Evolutionary conservation across 2,888 invertebrate species (phyloP), one percentile per base, ranked within the genome.

Genomic region (Notocelia uddmanniana): DNA sequence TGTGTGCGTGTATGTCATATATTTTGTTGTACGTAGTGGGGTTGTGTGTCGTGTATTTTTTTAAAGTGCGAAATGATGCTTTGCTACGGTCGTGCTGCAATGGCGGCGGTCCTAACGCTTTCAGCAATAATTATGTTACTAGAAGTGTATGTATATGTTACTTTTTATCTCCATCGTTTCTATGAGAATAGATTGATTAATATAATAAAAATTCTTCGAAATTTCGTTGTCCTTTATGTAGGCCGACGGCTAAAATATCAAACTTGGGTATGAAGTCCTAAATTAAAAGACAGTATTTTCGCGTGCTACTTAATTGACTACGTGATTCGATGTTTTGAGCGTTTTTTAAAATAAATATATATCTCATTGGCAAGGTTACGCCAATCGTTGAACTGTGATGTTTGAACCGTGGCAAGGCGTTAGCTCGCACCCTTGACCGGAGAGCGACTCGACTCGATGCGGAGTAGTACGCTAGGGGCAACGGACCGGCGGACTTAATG

Each of bases 11-110:
- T 70, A 64, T 52, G 70, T 70, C 63, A 63, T 50, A 52, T 68
- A 58, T 58, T 69, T 69, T 69, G 69, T 70, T 64, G 70, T 64
- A 58, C 41, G 64, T 64, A 70, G 70, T 52, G 41, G 60, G 63
- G 69, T 45, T 57, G 55, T 63, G 63, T 52, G 50, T 50, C 31
- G 58, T 69, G 69, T 69, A 63, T 69, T 68, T 55, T 64, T 59
- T 59, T 34, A 63, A 63, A 52, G 59, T 50, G 59, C 59, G 68
- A 37, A 34, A 21, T 41, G 52, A 37, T 19, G 69, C 69, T 62
- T 69, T 55, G 69, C 60, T 69, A 68, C 48, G 48, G 48, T 57
- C 54, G 55, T 2, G 60, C 41, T 23, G 41, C n/a, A 41, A 41
- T 19, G 59, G 37, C 41, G 21, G 59, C 18, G 23, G 48, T 21